phyloP scores from a whole-genome alignment of 2,888 invertebrate genomes.

The Orthosia gracilis region DNA sequence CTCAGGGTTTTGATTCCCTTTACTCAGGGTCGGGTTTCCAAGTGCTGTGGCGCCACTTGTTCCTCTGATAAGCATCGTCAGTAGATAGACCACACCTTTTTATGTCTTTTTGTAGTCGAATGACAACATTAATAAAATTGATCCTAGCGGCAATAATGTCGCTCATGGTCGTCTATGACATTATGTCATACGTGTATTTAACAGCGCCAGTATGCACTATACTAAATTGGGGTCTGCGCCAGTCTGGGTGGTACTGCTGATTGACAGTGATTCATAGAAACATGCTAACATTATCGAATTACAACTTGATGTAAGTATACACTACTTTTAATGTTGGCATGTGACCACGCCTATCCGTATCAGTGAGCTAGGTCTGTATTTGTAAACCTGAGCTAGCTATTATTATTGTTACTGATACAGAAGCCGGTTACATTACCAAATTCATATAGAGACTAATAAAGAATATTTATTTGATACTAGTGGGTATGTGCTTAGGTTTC shows the following conservation, averaged over 20 bases:
- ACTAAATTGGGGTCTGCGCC: neutral
- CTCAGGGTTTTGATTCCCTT: too few relatives aligned
- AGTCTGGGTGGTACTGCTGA: constrained; percentile 2
- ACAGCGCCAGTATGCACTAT: neutral
- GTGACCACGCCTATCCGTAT: neutral
- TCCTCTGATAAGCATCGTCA: too few relatives aligned
- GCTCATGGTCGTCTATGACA: neutral
- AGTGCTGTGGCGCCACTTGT: too few relatives aligned
- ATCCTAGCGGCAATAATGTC: neutral
- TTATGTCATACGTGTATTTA: constrained; percentile 1
- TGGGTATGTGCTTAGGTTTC: constrained; percentile 2
- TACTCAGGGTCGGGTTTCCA: too few relatives aligned
- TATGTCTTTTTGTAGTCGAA: neutral
- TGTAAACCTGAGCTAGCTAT: constrained; percentile 12
- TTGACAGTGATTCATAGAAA: constrained; percentile 29
- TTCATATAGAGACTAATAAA: neutral
- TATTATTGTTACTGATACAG: constrained; percentile 3
- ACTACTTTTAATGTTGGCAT: neutral
- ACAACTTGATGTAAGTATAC: constrained; percentile 5
- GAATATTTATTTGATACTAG: neutral
- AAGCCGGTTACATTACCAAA: neutral
- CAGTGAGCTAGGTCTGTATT: neutral
- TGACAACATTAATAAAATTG: neutral
- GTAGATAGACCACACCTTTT: too few relatives aligned
- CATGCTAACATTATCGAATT: constrained; percentile 14